These are phyloP conservation scores for Amiota mariae DNA, from an alignment of 2,888 invertebrate genomes.

Conservation along the genomic window DNA sequence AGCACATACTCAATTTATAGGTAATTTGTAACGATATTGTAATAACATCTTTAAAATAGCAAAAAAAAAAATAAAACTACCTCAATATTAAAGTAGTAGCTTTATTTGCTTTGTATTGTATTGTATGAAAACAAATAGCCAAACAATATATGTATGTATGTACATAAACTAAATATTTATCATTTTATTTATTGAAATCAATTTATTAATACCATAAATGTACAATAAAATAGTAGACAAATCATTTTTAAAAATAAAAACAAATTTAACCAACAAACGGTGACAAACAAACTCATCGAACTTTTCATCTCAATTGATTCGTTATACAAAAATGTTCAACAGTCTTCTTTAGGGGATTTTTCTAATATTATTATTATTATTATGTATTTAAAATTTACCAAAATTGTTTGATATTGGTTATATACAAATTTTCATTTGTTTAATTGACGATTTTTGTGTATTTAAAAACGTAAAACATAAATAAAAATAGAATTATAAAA, in stretches of 20 bases:
- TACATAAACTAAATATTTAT: too few relatives aligned
- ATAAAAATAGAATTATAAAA: too few relatives aligned
- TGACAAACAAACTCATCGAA: too few relatives aligned
- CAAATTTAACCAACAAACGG: background rate
- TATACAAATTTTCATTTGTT: constrained; percentile 11
- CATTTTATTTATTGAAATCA: background rate
- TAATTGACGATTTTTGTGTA: constrained; percentile 53
- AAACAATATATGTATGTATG: too few relatives aligned
- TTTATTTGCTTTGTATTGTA: too few relatives aligned
- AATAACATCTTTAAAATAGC: too few relatives aligned
- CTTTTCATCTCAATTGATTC: too few relatives aligned
- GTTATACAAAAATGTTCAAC: constrained; percentile 41
- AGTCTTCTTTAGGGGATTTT: constrained; percentile 48
- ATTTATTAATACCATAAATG: background rate
- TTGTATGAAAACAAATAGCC: too few relatives aligned
- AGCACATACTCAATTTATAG: too few relatives aligned
- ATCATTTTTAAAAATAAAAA: background rate
- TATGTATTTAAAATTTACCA: constrained; percentile 29
- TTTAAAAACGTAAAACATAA: constrained; percentile 22
- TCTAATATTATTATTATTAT: constrained; percentile 32
- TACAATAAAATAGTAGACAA: background rate
- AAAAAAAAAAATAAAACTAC: too few relatives aligned
- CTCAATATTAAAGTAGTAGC: too few relatives aligned
- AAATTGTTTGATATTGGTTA: constrained; percentile 22
- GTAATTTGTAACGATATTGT: too few relatives aligned